A percentile compares a stretch with the other conserved stretches of the same genome.
Conservation (phyloP, 2,113 vertebrate species). For the Glaucidium brasilianum region DNA sequence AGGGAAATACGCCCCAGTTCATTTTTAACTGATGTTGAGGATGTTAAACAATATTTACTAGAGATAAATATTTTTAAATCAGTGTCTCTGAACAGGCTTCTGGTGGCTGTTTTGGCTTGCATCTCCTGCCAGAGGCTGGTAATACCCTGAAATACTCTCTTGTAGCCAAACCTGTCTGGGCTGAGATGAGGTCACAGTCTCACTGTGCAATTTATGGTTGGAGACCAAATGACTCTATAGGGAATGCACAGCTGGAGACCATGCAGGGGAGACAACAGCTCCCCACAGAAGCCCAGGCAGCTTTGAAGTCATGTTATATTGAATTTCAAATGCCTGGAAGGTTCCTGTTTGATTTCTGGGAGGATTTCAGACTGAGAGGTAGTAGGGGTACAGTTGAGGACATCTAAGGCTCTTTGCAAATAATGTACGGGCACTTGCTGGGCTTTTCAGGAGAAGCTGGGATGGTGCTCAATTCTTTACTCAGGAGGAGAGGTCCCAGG, state of each 20-base stretch:
- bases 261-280: accelerated
- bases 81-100: background rate
- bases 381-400: background rate
- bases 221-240: background rate
- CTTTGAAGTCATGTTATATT: background rate
- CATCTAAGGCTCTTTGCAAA: background rate
- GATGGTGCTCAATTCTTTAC: background rate
- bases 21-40: background rate
- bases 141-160: background rate
- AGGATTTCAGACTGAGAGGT: background rate
- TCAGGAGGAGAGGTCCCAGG: background rate
- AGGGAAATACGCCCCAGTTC: background rate
- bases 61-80: background rate
- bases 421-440: accelerated
- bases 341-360: background rate
- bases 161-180: background rate
- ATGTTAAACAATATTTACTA: background rate
- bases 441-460: background rate
- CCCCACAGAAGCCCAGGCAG: background rate
- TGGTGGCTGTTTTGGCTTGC: background rate
- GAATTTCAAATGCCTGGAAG: background rate
- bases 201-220: background rate
- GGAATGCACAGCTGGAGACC: background rate
- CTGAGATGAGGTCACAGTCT: background rate
- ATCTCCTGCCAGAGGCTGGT: background rate